Evolutionary conservation across 2,888 invertebrate genomes (phyloP), one percentile per base, ranked within the genome.

Genomic region (Gari tellinella): DNA sequence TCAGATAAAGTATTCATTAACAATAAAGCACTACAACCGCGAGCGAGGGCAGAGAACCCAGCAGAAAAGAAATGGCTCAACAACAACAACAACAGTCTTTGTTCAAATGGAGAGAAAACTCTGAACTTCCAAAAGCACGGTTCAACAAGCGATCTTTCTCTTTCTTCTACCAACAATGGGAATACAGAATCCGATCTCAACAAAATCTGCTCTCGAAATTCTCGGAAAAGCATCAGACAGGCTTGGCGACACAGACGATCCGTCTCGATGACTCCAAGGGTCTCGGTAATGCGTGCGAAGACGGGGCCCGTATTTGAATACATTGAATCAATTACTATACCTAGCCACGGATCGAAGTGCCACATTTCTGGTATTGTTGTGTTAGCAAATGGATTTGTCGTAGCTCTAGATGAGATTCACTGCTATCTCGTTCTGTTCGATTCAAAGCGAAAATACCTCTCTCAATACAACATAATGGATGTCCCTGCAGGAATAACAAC

Each of bases 231-330:
- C 2, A 77, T 77, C 7, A 61, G 77, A 25, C 51, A 43, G 26
- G 62, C 68, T 45, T 77, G 77, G 77, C 51, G 49, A 26, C 62
- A 58, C 23, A 51, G 77, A 12, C 61, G 72, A n/a, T 69, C 72
- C 0, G 40, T 48, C 1, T 76, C 72, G 1, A 25, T 66, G 41
- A 65, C 61, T 15, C 53, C 68, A 23, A 38, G 46, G 26, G 38
- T 51, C 5, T 19, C 10, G 19, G 37, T 37, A 1, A 12, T 45
- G 25, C 31, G 25, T 0, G 7, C 8, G 2, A 64, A 31, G 25
- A 15, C 10, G 8, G 60, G 51, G 37, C 58, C 68, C 8, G 26
- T 53, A 7, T 72, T 57, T 52, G 63, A 52, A 23, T 56, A 63
- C 12, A 21, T 49, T 25, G 15, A 38, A 8, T 64, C 72, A 15